These are phyloP conservation scores for Oreocharis arfaki DNA, from an alignment of 2,113 vertebrate genomes.

Conservation along the genomic window DNA sequence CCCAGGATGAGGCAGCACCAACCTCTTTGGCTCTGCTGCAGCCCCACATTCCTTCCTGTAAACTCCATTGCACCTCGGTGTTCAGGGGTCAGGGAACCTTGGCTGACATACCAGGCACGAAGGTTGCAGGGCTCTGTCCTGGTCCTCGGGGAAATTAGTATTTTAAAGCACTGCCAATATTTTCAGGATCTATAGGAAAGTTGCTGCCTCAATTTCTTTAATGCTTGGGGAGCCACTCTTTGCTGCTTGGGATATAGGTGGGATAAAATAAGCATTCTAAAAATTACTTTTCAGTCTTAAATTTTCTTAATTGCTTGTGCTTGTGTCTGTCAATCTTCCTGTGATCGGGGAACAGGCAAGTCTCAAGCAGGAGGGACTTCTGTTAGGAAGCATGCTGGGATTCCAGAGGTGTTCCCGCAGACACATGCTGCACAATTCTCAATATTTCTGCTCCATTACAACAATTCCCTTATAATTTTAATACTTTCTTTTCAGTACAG, in stretches of 20 bases:
- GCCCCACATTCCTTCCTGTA: not conserved
- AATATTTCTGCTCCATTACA: not conserved
- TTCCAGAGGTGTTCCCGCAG: not conserved
- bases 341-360: not conserved
- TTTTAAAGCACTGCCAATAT: not conserved
- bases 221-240: not conserved
- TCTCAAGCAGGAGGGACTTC: not conserved
- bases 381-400: not conserved
- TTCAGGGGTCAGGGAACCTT: not conserved
- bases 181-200: not conserved
- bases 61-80: not conserved
- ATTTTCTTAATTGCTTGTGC: not conserved
- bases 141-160: not conserved
- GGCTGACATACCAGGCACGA: not conserved
- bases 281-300: not conserved
- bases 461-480: not conserved
- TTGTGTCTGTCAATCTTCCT: not conserved
- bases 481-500: not conserved
- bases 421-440: not conserved
- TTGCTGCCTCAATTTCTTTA: not conserved
- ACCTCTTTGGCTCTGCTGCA: not conserved
- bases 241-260: not conserved
- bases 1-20: not conserved
- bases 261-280: not conserved
- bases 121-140: not conserved